A percentile compares a stretch with the other conserved stretches of the same genome.
phyloP scores from a whole-genome alignment of 37 sponge, comb jelly and placozoan species.

The Aphrocallistes beatrix region DNA sequence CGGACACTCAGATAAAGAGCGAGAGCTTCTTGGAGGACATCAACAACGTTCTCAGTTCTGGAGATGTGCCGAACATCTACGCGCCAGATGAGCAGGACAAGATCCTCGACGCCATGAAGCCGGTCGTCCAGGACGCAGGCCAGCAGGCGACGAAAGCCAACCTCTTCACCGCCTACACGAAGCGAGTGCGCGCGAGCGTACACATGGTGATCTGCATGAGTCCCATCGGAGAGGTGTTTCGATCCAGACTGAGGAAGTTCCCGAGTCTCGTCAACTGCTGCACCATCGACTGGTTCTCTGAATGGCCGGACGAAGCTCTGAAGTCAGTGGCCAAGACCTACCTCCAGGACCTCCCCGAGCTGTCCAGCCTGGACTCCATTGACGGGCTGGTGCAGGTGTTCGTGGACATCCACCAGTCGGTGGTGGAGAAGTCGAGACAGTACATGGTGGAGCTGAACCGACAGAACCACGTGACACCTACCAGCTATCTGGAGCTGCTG shows the following conservation, averaged over 20 bases:
- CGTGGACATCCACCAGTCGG: constrained; percentile 81
- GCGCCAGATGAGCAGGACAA: constrained; percentile 71
- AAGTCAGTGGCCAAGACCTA: constrained; percentile 66
- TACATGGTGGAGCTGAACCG: constrained; percentile 68
- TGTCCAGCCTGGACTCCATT: constrained; percentile 43
- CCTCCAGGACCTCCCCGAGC: constrained; percentile 65
- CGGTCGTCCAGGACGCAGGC: constrained; percentile 69
- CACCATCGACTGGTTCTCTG: constrained; percentile 97
- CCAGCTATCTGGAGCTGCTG: constrained; percentile 84
- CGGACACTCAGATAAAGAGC: constrained; percentile 83
- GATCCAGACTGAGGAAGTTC: constrained; percentile 75
- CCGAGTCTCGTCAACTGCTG: constrained; percentile 92
- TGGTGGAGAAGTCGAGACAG: constrained; percentile 43
- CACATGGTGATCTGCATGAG: constrained; percentile 96
- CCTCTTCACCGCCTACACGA: constrained; percentile 85
- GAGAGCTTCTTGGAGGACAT: constrained; percentile 87
- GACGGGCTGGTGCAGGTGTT: constrained; percentile 60
- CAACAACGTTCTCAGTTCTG: constrained; percentile 88
- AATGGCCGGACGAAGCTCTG: constrained; percentile 94
- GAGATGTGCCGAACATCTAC: constrained; percentile 93
- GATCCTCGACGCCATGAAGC: constrained; percentile 79
- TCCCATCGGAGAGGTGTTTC: constrained; percentile 92
- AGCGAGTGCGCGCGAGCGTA: constrained; percentile 78
- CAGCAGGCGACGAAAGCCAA: constrained; percentile 91
- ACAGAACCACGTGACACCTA: constrained; percentile 90